Base-by-base conservation (phyloP, 64 coral and sea anemone species). In the Montipora foliosa region DNA sequence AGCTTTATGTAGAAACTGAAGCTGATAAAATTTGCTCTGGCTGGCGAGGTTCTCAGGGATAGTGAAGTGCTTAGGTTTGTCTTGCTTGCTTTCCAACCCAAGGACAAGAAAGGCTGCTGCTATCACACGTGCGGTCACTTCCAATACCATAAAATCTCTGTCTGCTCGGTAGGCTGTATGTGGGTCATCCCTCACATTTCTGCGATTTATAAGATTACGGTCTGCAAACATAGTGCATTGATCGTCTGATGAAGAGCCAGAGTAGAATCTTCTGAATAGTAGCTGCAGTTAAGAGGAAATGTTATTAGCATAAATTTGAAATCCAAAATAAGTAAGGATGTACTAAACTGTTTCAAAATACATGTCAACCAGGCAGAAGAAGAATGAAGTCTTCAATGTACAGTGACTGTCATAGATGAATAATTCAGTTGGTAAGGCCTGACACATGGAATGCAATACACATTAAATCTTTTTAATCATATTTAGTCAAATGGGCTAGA, bases 151-250 rank as follows among this genome's bases (percentile, higher is more conserved):
- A 67, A 92, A 92, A 51, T 92, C 90, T 82, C 79, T 92, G 9
- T 55, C 52, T 55, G 79, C 52, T 44, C 13, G 90, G 29, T 83
- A 92, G 7, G 77, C 76, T 53, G 78, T 47, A 47, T 82, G 68
- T 16, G 78, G 78, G 50, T 92, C 90, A 59, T 29, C 76, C n/a
- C 78, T 92, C 1, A 92, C 90, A 92, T 84, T 92, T 3, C 90
- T 13, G 51, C 79, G 45, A 58, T 92, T 92, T 51, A 92, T 83
- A 17, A 84, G 24, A 44, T 21, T 92, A n/a, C 67, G 19, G 74
- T 92, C 90, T 68, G 79, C 50, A 29, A 82, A 92, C 79, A 92
- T 81, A 1, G 79, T 83, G 49, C 66, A 92, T 0, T 50, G 66
- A 44, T 92, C 79, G 14, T 9, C 90, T 82, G 81, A 79, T 29